phyloP scores from a whole-genome alignment of 1,140 invertebrate species.

The Nautilus pompilius region DNA sequence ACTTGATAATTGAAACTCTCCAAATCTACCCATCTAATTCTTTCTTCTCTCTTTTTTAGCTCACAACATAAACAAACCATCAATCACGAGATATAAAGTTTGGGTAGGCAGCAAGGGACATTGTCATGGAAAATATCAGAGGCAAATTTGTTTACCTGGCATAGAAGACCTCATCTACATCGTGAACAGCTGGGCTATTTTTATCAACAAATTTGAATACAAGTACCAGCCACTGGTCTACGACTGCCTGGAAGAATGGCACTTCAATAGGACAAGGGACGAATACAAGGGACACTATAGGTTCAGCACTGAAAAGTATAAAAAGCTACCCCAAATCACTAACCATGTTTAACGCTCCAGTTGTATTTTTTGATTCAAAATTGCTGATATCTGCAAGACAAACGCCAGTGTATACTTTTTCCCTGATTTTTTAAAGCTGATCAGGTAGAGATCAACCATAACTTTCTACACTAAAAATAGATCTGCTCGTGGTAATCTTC shows the following conservation, averaged over 20 bases:
- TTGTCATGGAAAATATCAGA: conserved; percentile 12
- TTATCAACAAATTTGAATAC: conserved; percentile 27
- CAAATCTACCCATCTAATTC: too few species aligned
- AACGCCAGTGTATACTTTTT: too few species aligned
- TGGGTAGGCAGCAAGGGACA: conserved; percentile 3
- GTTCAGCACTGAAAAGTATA: not conserved
- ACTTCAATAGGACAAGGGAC: conserved; percentile 6
- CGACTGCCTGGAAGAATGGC: conserved; percentile 22
- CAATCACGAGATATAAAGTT: conserved; percentile 13
- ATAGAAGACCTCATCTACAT: conserved; percentile 18
- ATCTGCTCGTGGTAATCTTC: too few species aligned
- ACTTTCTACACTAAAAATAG: too few species aligned
- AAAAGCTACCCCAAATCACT: not conserved
- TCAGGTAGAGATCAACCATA: too few species aligned
- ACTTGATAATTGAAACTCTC: too few species aligned
- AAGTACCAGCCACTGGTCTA: conserved; percentile 10
- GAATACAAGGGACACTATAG: not conserved
- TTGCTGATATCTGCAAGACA: too few species aligned
- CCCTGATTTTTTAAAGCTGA: too few species aligned
- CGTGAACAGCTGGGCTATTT: conserved; percentile 10
- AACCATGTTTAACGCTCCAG: too few species aligned
- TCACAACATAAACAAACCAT: conserved; percentile 6
- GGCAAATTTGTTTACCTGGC: conserved; percentile 23
- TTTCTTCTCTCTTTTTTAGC: too few species aligned
- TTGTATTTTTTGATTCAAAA: too few species aligned